Conservation (phyloP, 2,797 vertebrate species). For the Arremon brunneinucha region DNA sequence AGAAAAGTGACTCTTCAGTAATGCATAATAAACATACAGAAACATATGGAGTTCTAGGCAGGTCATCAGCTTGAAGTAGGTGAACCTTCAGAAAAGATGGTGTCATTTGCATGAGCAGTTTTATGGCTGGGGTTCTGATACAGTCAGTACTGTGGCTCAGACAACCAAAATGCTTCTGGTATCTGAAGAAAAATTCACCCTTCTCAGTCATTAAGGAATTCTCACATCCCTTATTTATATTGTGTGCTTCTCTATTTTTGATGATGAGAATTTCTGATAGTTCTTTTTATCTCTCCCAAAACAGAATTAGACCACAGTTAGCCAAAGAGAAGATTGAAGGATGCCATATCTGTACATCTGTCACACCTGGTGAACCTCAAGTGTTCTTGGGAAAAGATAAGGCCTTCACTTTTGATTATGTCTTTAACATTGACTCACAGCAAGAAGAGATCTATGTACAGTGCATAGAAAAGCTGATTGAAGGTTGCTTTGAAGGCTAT, state of each 20-base stretch:
- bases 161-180: not conserved
- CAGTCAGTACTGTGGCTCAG: not conserved
- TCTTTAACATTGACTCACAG: slow-evolving; percentile 90
- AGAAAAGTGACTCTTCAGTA: not conserved
- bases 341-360: slow-evolving; percentile 95
- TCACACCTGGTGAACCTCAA: slow-evolving; percentile 93
- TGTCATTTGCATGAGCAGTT: not conserved
- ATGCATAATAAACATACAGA: not conserved
- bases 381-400: slow-evolving; percentile 97
- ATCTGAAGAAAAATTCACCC: not conserved
- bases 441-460: slow-evolving; percentile 88
- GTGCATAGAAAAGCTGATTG: slow-evolving; percentile 92
- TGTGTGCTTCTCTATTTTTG: not conserved
- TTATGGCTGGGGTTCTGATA: not conserved
- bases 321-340: slow-evolving; percentile 97
- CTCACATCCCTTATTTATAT: not conserved
- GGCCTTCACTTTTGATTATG: slow-evolving; percentile 94
- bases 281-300: not conserved
- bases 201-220: not conserved
- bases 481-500: slow-evolving; percentile 96
- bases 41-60: not conserved
- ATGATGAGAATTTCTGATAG: not conserved
- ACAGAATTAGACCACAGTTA: slow-evolving; percentile 93
- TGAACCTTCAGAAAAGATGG: not conserved
- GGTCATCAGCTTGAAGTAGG: not conserved